A percentile compares a stretch with the other conserved stretches of the same genome.
Conservation (phyloP, 2,888 invertebrate species). For the Macroteleia sp. region DNA sequence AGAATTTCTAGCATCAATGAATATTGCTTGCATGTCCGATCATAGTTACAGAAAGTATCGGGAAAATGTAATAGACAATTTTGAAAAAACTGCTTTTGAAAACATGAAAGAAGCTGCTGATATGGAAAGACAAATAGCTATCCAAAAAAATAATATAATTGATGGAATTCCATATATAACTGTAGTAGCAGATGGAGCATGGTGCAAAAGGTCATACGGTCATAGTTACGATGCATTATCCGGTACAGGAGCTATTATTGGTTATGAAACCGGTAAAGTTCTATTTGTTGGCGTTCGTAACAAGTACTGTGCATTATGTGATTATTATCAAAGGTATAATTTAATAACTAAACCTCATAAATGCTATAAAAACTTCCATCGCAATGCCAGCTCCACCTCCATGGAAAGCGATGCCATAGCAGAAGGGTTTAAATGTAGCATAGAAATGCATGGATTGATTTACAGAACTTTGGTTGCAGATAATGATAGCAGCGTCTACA, state of each 20-base stretch:
- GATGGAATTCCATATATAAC: slow-evolving; percentile 7
- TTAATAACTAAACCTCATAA: slow-evolving; percentile 5
- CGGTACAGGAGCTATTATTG: slow-evolving; percentile 48
- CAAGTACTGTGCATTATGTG: slow-evolving; percentile 39
- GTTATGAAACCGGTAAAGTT: slow-evolving; percentile 48
- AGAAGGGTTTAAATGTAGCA: slow-evolving; percentile 23
- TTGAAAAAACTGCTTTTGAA: slow-evolving; percentile 1
- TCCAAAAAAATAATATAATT: slow-evolving; percentile 27
- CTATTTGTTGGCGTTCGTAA: slow-evolving; percentile 67
- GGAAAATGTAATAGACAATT: background rate
- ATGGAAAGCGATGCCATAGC: slow-evolving; percentile 30
- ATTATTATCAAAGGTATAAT: slow-evolving; percentile 8
- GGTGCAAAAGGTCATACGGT: slow-evolving; percentile 51
- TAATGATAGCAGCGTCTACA: slow-evolving; percentile 46
- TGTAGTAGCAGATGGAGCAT: slow-evolving; percentile 52
- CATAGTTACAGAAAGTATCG: slow-evolving; percentile 24
- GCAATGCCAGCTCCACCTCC: slow-evolving; percentile 18
- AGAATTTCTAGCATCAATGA: slow-evolving; percentile 40
- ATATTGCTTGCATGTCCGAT: slow-evolving; percentile 27
- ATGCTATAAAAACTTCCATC: slow-evolving; percentile 68
- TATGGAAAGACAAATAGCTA: slow-evolving; percentile 40
- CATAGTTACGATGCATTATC: slow-evolving; percentile 42
- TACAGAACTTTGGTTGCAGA: slow-evolving; percentile 42
- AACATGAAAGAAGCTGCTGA: slow-evolving; percentile 29
- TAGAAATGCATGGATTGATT: slow-evolving; percentile 30